Evolutionary conservation across 2,113 vertebrate genomes (phyloP), one percentile per base, ranked within the genome.

Genomic region (Nettapus auritus): DNA sequence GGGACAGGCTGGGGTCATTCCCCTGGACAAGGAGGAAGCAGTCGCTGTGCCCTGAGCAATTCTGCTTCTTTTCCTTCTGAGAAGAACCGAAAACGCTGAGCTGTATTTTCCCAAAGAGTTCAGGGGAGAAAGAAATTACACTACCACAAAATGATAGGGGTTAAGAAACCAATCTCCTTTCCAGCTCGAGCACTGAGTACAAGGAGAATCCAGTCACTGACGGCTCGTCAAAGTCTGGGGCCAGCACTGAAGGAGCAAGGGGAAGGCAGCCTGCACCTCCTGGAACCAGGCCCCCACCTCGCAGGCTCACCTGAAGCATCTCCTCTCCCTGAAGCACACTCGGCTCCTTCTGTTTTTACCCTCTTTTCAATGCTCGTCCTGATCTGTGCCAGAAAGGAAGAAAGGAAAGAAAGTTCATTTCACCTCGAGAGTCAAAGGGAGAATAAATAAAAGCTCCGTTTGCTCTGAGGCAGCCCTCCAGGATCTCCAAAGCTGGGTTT

Each of bases 1-100:
- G 29, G 55, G n/a, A 44, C 64, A 31, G 0, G 1, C 0, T 7
- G 20, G 5, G 5, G 19, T 2, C 29, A 19, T 36, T 26, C 67
- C 36, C 40, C 64, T 3, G 1, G 33, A 22, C 50, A 4, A 48
- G 70, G 77, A 62, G 68, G 52, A 44, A 60, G 88, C 20, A 42
- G 50, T 8, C 57, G 7, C 66, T 8, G 9, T 5, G 53, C 53
- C 4, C 1, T 6, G 23, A 67, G 68, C 3, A 1, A 55, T 8
- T 10, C 46, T 12, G 38, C 4, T 1, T 16, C 6, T 55, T 62
- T 46, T 62, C 69, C 9, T 34, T 10, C 53, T 33, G 53, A 60
- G 75, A 33, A n/a, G 55, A 62, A n/a, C 7, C 17, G n/a, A 28
- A 69, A 64, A 57, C 40, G 50, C 70, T 77, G 3, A 4, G 50